Conservation (phyloP, 2,888 invertebrate genomes). For the Melikaiella ostensackeni region DNA sequence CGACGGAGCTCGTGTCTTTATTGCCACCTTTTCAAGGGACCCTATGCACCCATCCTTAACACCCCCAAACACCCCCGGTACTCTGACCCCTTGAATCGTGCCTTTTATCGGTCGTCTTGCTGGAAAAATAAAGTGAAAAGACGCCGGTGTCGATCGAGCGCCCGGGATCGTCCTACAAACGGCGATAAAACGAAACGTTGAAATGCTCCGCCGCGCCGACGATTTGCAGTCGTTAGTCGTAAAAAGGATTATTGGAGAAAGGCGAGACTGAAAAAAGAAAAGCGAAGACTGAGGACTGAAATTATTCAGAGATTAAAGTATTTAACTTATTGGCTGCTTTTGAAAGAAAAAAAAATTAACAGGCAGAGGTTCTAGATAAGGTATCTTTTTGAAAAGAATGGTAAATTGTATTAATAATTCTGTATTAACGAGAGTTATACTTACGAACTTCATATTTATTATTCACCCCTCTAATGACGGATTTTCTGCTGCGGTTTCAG, state of each 20-base stretch:
- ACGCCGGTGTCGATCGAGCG: slow-evolving; percentile 50
- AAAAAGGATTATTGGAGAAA: slow-evolving; percentile 44
- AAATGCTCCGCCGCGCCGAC: slow-evolving; percentile 55
- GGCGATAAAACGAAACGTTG: slow-evolving; percentile 56
- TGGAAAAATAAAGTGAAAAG: slow-evolving; percentile 29
- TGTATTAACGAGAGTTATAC: no score
- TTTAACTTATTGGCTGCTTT: neutral
- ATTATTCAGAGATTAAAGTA: neutral
- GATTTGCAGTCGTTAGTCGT: slow-evolving; percentile 55
- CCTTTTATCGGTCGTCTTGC: slow-evolving; percentile 33
- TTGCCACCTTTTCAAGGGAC: slow-evolving; percentile 54
- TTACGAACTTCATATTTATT: no score
- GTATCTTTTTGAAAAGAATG: no score
- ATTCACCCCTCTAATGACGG: no score
- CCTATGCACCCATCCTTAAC: slow-evolving; percentile 28
- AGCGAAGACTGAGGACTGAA: neutral
- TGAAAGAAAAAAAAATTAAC: neutral
- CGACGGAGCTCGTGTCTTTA: slow-evolving; percentile 56
- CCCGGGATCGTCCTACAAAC: slow-evolving; percentile 51
- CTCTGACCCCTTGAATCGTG: slow-evolving; percentile 43
- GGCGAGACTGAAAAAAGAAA: slow-evolving; percentile 9
- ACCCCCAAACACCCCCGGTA: slow-evolving; percentile 21
- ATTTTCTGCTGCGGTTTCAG: no score
- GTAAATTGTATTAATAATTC: no score
- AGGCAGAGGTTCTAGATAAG: neutral